Evolutionary conservation across 1,140 invertebrate genomes (phyloP), one percentile per base, ranked within the genome.

Genomic region (Drosophila kurseongensis): DNA sequence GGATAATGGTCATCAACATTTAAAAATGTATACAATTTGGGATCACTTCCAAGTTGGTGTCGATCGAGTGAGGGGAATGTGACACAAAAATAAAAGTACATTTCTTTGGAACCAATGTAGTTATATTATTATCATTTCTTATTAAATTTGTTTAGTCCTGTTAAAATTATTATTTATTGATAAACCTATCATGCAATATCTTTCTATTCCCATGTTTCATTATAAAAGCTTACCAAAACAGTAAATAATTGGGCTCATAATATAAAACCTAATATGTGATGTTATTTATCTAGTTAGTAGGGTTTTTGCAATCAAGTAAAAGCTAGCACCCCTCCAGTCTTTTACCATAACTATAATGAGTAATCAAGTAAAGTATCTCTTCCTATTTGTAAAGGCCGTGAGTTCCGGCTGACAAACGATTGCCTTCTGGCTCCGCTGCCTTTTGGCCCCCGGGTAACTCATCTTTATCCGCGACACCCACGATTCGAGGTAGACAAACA

Each of bases 401-500:
- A 18, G 14, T 13, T 18, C 8, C 29, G 27, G 12, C 10, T 62
- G 60, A 63, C 38, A 55, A 63, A 36, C 50, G 50, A 63, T 38
- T 44, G 29, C 13, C 55, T 40, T 40, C 55, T 55, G 48, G 48
- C 48, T 32, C n/a, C 23, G n/a, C n/a, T 44, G 51, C 36, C 65
- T 51, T 48, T 35, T 57, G 16, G 10, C 14, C 63, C 42, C 29
- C 36, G 41, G 50, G 13, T 18, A 42, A 71, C 44, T 71, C 29
- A 54, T 65, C 47, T 16, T 32, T 44, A 41, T 9, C 16, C 35
- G 29, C 52, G 29, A 71, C 67, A 71, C 67, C 67, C 67, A 71
- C 67, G 44, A 71, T 58, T 12, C 4, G 16, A 18, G 35, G 14
- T 38, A 50, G 36, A 71, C 51, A 50, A 58, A 71, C 65, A 71